Percentiles rank a stretch among this genome's conserved stretches.
Conservation (phyloP, 2,888 invertebrate genomes). For the Eupithecia insigniata region DNA sequence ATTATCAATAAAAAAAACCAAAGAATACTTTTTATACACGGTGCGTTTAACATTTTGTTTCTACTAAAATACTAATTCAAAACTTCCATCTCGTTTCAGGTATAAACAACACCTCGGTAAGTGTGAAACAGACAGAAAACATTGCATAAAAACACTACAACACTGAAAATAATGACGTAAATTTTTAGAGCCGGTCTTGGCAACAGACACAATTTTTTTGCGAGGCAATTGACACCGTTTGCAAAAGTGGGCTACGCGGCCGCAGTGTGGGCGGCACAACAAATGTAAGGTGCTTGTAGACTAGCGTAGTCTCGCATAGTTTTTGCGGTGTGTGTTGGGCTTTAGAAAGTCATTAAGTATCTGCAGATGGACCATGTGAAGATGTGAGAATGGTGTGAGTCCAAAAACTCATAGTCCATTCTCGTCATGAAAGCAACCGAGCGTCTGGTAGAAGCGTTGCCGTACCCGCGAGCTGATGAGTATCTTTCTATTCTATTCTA, state of each 20-base stretch:
- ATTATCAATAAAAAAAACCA: no score
- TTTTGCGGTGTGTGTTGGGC: background rate
- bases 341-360: background rate
- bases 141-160: slow-evolving; percentile 34
- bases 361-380: background rate
- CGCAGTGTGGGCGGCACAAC: slow-evolving; percentile 65
- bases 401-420: no score
- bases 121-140: slow-evolving; percentile 21
- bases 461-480: no score
- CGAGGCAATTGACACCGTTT: slow-evolving; percentile 77
- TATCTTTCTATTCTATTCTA: no score
- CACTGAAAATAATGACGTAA: slow-evolving; percentile 45
- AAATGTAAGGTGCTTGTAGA: background rate
- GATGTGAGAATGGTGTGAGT: no score
- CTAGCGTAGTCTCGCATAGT: background rate
- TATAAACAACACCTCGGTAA: slow-evolving; percentile 18
- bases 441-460: no score
- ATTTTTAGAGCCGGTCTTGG: slow-evolving; percentile 61
- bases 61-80: slow-evolving; percentile 7
- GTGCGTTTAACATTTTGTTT: background rate
- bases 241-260: slow-evolving; percentile 68
- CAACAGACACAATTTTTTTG: slow-evolving; percentile 67
- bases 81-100: slow-evolving; percentile 20
- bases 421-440: no score
- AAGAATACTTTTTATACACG: no score